Evolutionary conservation across 2,113 vertebrate genomes (phyloP), one percentile per base, ranked within the genome.

Genomic region (Nibea coibor): DNA sequence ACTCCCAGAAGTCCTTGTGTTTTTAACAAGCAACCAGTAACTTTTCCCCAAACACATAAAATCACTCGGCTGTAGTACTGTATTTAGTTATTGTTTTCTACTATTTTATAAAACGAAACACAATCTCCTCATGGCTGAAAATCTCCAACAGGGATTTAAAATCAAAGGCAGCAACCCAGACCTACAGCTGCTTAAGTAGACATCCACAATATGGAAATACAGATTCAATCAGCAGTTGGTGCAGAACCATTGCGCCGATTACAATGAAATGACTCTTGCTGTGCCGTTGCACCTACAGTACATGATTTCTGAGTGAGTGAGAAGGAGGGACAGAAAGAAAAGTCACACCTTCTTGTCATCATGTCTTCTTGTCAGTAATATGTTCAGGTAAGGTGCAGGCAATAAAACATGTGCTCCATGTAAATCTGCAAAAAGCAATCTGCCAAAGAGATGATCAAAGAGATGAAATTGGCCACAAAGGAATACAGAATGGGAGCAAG

Each of bases 11-110:
- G 20, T 26, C 47, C 57, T 48, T 1, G 3, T 20, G 4, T 7
- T 78, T 81, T 56, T 78, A 72, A 82, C 3, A 1, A 87, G 67
- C 45, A 19, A n/a, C 51, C 26, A 10, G 53, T 0, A 42, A 61
- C 48, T 74, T 82, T 50, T 54, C 17, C 39, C 24, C 14, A 39
- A 82, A 54, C 7, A 70, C 43, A 61, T 70, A 14, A 22, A 75
- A 79, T 15, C 10, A 1, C 31, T 48, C 1, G 24, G 15, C 11
- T 0, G 0, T n/a, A 19, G 1, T 39, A 39, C 35, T 39, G 35
- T 11, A 22, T 63, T 58, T 4, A 17, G 22, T 54, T 45, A 51
- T 61, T 8, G 4, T 28, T 35, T 31, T 45, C 12, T 2, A 10
- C 39, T 68, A 7, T 47, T 78, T 64, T 31, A 3, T n/a, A 8